Percentiles rank a stretch among this genome's conserved stretches.
Evolutionary conservation across 2,888 invertebrate genomes (phyloP).

Genomic region (Drosophila falleni): DNA sequence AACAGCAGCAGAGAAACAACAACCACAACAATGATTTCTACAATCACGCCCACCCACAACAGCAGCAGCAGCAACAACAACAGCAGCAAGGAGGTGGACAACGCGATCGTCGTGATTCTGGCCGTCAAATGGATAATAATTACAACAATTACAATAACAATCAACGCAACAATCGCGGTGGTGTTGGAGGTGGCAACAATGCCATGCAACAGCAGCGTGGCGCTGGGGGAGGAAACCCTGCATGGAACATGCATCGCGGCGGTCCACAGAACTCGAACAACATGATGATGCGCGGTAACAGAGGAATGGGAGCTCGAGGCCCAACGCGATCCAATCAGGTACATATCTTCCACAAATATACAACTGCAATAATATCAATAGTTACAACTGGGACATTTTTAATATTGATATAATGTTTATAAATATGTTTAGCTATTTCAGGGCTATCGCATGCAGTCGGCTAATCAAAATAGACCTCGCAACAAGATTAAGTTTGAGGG

Average conservation of each 20-base stretch:
- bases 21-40: slow-evolving; percentile 72
- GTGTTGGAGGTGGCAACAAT: slow-evolving; percentile 82
- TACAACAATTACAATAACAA: slow-evolving; percentile 82
- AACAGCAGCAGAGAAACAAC: slow-evolving; percentile 62
- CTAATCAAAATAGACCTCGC: slow-evolving; percentile 86
- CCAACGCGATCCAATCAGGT: slow-evolving; percentile 84
- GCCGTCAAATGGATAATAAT: slow-evolving; percentile 82
- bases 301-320: slow-evolving; percentile 82
- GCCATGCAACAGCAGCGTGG: slow-evolving; percentile 73
- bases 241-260: slow-evolving; percentile 84
- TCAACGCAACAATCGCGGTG: slow-evolving; percentile 81
- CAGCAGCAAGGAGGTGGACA: slow-evolving; percentile 40
- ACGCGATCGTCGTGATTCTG: slow-evolving; percentile 85
- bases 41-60: slow-evolving; percentile 70
- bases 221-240: slow-evolving; percentile 72
- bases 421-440: slow-evolving; percentile 29
- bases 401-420: neutral
- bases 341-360: neutral
- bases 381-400: neutral
- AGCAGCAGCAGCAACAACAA: slow-evolving; percentile 42
- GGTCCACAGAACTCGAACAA: slow-evolving; percentile 80
- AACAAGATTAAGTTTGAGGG: slow-evolving; percentile 94
- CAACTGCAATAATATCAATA: neutral
- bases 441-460: slow-evolving; percentile 86
- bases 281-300: slow-evolving; percentile 82